A percentile compares a stretch with the other conserved stretches of the same genome.
These are phyloP conservation scores for Drosophila littoralis DNA, from an alignment of 1,140 invertebrate species.

Conservation along the genomic window DNA sequence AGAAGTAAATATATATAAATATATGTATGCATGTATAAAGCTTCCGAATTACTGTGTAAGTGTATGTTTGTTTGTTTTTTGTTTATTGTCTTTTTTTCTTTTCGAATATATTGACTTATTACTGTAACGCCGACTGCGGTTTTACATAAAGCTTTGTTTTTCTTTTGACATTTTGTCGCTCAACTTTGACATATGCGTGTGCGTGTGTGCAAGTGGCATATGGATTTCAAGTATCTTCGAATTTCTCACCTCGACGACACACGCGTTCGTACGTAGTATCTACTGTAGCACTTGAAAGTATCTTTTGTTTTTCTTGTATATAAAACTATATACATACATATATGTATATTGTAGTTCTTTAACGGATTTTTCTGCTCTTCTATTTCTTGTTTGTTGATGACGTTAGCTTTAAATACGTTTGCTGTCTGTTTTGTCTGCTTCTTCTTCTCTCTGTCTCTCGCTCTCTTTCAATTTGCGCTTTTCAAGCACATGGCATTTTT, in stretches of 20 bases:
- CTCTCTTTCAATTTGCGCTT: conserved; percentile 64
- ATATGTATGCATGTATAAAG: conserved; percentile 9
- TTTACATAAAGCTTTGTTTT: conserved; percentile 8
- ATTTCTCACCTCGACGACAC: conserved; percentile 11
- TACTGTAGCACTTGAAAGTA: conserved; percentile 45
- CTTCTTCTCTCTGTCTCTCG: conserved; percentile 13
- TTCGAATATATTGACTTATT: conserved; percentile 13
- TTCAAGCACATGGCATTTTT: conserved; percentile 66
- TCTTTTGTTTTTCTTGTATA: conserved; percentile 18
- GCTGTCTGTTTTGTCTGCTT: conserved; percentile 28
- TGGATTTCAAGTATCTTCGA: neutral
- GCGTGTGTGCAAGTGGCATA: conserved; percentile 10
- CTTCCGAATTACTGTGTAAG: conserved; percentile 16
- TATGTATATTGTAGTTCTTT: conserved; percentile 35
- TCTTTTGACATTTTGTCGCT: conserved; percentile 13
- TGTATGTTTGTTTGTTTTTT: conserved; percentile 3
- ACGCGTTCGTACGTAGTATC: neutral
- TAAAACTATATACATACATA: conserved; percentile 15
- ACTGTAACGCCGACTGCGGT: conserved; percentile 20
- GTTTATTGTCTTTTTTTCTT: conserved; percentile 9
- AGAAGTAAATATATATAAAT: neutral
- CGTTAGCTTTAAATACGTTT: conserved; percentile 53
- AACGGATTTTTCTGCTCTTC: conserved; percentile 57
- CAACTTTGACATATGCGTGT: conserved; percentile 67
- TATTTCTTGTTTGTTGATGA: conserved; percentile 57